A percentile compares a stretch with the other conserved stretches of the same genome.
Evolutionary conservation across 2,888 invertebrate genomes (phyloP).

Genomic region (Cosmia trapezina): DNA sequence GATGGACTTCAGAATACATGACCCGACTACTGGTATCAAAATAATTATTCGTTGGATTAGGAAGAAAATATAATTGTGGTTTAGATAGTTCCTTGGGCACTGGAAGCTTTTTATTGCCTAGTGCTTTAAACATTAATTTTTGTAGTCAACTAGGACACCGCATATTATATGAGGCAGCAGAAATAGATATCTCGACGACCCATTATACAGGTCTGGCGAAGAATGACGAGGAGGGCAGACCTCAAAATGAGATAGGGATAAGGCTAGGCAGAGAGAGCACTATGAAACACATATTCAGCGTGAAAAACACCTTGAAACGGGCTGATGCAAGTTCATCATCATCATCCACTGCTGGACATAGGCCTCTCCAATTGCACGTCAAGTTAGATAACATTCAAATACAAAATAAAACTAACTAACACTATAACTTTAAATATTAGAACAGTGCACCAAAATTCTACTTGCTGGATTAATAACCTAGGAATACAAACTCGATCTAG

Average conservation of each 20-base stretch:
- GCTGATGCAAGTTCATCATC: not conserved
- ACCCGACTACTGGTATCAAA: not conserved
- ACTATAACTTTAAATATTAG: slow-evolving; percentile 2
- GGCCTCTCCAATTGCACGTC: too few relatives aligned
- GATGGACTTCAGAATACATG: not conserved
- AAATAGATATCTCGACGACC: not conserved
- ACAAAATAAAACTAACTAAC: not conserved
- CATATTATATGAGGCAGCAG: not conserved
- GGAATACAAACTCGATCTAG: slow-evolving; percentile 47
- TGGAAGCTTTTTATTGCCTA: not conserved
- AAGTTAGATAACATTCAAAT: not conserved
- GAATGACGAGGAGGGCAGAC: not conserved
- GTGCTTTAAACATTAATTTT: not conserved
- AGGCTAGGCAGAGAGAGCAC: not conserved
- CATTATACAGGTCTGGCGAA: not conserved
- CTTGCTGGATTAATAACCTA: slow-evolving; percentile 44
- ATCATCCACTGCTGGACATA: too few relatives aligned
- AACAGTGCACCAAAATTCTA: slow-evolving; percentile 33
- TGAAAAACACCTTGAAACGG: not conserved
- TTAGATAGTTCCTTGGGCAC: not conserved
- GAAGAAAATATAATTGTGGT: not conserved
- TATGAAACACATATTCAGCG: not conserved
- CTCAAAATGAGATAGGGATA: not conserved
- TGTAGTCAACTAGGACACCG: not conserved
- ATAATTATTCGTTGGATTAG: not conserved